phyloP scores from a whole-genome alignment of 2,888 invertebrate genomes.

The Digitonthophagus gazella region DNA sequence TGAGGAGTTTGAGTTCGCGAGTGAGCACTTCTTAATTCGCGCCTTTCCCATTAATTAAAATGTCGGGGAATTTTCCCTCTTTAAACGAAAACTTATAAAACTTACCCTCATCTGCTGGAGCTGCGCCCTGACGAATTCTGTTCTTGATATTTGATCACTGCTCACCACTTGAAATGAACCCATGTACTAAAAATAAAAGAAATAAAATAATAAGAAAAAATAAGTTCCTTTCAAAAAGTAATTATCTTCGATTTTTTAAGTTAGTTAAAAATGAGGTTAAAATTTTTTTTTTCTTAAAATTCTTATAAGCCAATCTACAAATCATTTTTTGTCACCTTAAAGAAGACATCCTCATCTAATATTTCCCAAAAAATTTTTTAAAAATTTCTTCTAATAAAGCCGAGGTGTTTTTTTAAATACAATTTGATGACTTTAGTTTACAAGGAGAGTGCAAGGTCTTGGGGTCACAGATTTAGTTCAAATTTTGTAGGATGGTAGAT shows the following conservation, averaged over 20 bases:
- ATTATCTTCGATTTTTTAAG: background rate
- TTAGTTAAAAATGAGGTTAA: background rate
- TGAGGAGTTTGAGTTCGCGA: background rate
- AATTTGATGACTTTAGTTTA: no score
- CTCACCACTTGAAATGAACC: constrained; percentile 75
- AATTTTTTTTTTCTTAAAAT: no score
- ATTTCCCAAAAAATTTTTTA: no score
- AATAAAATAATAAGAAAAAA: background rate
- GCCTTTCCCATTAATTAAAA: background rate
- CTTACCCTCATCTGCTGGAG: constrained; percentile 63
- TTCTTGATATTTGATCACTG: constrained; percentile 63
- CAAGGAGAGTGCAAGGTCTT: no score
- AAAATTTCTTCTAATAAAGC: no score
- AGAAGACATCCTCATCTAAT: no score
- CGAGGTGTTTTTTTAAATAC: no score
- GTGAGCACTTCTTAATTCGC: background rate
- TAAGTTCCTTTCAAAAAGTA: background rate
- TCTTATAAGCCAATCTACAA: no score
- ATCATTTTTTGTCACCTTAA: no score
- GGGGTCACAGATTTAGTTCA: no score
- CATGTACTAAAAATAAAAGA: constrained; percentile 64
- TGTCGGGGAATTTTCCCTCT: background rate
- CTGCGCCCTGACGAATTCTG: constrained; percentile 63
- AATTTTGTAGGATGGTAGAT: no score
- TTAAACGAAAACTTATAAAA: constrained; percentile 26